Evolutionary conservation across 2,797 vertebrate genomes (phyloP).

Genomic region (Nyctibius grandis): DNA sequence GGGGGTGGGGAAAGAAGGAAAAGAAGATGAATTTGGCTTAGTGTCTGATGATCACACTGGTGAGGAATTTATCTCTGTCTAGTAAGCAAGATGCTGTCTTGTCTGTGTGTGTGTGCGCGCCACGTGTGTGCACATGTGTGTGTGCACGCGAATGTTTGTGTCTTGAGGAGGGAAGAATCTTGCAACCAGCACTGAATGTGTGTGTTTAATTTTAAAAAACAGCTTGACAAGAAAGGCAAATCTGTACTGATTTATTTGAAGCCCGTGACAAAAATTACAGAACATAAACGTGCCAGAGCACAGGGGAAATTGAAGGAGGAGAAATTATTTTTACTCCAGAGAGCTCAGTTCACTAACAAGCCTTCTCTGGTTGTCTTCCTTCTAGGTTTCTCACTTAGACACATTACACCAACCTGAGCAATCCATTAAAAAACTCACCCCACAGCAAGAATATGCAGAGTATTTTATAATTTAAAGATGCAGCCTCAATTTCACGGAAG

Average conservation of each 20-base stretch:
- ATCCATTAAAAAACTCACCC: background rate
- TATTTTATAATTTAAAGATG: background rate
- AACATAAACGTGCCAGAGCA: background rate
- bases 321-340: slow-evolving; percentile 28
- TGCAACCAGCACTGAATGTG: background rate
- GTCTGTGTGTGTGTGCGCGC: background rate
- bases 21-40: slow-evolving; percentile 66
- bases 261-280: slow-evolving; percentile 40
- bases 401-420: background rate
- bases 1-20: slow-evolving; percentile 10
- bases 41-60: slow-evolving; percentile 59
- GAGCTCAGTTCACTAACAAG: background rate
- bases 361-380: background rate
- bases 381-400: background rate
- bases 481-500: background rate
- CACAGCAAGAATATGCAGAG: background rate
- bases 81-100: slow-evolving; percentile 36
- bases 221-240: slow-evolving; percentile 30
- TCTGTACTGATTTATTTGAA: slow-evolving; percentile 60
- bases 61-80: slow-evolving; percentile 70
- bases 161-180: background rate
- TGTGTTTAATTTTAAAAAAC: slow-evolving; percentile 20
- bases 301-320: background rate
- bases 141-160: background rate
- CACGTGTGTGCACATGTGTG: background rate